Conservation (phyloP, 92 coral and sea anemone genomes). For the Bergia sp. region DNA sequence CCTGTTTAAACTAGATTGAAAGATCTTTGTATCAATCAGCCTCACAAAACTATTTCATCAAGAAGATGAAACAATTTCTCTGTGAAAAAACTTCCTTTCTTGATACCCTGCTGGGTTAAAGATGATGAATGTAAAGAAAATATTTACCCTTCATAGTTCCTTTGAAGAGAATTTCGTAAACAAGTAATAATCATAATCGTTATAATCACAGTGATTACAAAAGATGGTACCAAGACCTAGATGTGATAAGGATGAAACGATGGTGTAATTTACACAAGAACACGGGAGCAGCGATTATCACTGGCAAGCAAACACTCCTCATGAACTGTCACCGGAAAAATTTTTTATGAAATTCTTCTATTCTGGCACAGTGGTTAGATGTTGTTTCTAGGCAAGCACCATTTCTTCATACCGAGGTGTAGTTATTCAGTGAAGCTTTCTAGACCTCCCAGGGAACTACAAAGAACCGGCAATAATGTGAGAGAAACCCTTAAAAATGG, state of each 20-base stretch:
- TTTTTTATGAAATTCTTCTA: slow-evolving; percentile 17
- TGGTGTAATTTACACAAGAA: slow-evolving; percentile 84
- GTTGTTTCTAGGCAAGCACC: background rate
- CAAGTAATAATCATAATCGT: slow-evolving; percentile 92
- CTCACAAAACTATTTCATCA: slow-evolving; percentile 29
- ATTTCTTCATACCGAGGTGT: slow-evolving; percentile 10
- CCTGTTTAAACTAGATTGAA: slow-evolving; percentile 89
- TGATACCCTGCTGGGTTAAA: slow-evolving; percentile 56
- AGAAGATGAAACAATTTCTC: background rate
- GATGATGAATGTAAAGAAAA: slow-evolving; percentile 62
- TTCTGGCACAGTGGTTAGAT: slow-evolving; percentile 13
- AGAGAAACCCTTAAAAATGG: background rate
- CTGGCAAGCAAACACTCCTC: slow-evolving; percentile 19
- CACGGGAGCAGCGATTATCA: slow-evolving; percentile 50
- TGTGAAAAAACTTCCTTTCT: slow-evolving; percentile 10
- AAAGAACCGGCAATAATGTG: slow-evolving; percentile 34
- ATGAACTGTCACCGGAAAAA: slow-evolving; percentile 16
- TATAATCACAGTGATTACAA: slow-evolving; percentile 83
- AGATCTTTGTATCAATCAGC: slow-evolving; percentile 47
- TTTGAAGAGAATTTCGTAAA: slow-evolving; percentile 82
- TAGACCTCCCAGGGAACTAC: slow-evolving; percentile 48
- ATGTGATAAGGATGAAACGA: slow-evolving; percentile 77
- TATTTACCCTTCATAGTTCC: slow-evolving; percentile 80
- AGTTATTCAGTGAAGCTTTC: slow-evolving; percentile 53
- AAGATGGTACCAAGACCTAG: slow-evolving; percentile 75